Percentiles rank a stretch among this genome's conserved stretches.
Conservation (phyloP, 1,140 invertebrate species). For the Cydia fagiglandana region DNA sequence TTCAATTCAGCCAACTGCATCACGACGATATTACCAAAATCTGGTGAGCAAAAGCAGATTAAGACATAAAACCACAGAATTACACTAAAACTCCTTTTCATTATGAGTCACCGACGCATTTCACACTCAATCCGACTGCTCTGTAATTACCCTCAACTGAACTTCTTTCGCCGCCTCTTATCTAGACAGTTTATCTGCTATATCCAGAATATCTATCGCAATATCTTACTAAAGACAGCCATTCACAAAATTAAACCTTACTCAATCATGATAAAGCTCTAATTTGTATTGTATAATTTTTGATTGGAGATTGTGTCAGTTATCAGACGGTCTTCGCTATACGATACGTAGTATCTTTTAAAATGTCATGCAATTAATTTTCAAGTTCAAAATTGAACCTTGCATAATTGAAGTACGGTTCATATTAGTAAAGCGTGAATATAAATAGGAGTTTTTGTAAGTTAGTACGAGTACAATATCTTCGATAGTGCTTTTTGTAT, state of each 20-base stretch:
- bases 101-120: not conserved
- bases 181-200: conserved; percentile 3
- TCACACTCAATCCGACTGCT: not conserved
- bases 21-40: too few relatives aligned
- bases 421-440: not conserved
- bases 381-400: not conserved
- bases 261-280: not conserved
- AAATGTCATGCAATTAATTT: not conserved
- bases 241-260: not conserved
- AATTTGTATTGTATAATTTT: not conserved
- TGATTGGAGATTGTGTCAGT: not conserved
- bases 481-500: not conserved
- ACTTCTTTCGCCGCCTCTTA: conserved; percentile 7
- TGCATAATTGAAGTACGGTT: not conserved
- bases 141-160: conserved; percentile 5
- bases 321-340: not conserved
- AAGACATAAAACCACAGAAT: not conserved
- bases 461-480: not conserved
- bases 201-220: not conserved
- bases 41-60: too few relatives aligned
- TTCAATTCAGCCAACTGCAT: too few relatives aligned
- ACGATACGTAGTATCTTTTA: not conserved
- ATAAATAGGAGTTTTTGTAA: not conserved
- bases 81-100: not conserved
- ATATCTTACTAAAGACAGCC: not conserved